Evolutionary conservation across 2,888 invertebrate genomes (phyloP).

Genomic region (Lymantria dispar): DNA sequence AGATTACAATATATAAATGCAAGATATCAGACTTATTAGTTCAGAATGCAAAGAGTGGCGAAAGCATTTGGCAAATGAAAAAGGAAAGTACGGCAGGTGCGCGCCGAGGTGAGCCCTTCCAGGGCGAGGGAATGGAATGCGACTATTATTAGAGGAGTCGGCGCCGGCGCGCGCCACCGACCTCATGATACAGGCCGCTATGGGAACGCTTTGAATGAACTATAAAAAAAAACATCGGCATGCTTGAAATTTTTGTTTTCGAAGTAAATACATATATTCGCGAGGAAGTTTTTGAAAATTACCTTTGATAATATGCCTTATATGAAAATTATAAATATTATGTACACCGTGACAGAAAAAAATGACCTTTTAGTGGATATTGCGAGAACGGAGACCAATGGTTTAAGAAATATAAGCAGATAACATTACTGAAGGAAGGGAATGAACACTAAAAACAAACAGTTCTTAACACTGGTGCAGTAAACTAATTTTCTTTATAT

Average conservation of each 20-base stretch:
- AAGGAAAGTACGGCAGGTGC: constrained; percentile 73
- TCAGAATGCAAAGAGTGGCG: constrained; percentile 35
- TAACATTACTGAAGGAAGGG: too few species aligned
- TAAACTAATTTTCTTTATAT: too few species aligned
- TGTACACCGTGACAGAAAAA: too few species aligned
- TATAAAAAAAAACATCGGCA: background rate
- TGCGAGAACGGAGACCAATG: too few species aligned
- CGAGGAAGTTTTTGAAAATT: background rate
- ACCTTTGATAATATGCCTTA: too few species aligned
- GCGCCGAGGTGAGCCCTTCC: constrained; percentile 52
- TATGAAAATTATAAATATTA: too few species aligned
- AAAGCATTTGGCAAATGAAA: constrained; percentile 63
- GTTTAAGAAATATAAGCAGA: too few species aligned
- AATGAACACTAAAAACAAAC: too few species aligned
- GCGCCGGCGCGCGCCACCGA: constrained; percentile 64
- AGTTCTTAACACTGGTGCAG: too few species aligned
- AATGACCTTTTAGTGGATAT: too few species aligned
- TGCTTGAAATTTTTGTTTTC: constrained; percentile 4
- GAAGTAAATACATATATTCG: background rate
- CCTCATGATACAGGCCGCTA: constrained; percentile 49
- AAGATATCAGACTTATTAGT: background rate
- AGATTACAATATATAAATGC: too few species aligned
- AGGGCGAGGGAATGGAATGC: constrained; percentile 63
- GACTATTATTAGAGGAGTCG: constrained; percentile 73
- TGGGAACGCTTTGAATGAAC: constrained; percentile 3